Base-by-base conservation (phyloP, 2,888 invertebrate species). In the Parnassius smintheus region DNA sequence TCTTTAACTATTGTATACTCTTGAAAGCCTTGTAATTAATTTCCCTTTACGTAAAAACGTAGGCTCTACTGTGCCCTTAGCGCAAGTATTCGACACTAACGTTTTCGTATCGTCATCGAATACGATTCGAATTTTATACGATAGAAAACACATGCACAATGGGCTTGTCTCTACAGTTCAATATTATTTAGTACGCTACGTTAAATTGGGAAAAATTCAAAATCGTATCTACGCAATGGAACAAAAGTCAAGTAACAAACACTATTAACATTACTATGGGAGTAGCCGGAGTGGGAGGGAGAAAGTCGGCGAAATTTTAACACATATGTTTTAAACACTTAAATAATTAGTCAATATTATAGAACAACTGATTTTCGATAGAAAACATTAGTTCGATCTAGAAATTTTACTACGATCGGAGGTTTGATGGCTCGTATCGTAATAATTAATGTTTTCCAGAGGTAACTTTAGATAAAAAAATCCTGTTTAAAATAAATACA, bases 231-330 rank as follows among this genome's bases (percentile, higher is more conserved):
- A 71, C 66, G 66, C 56, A 70, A 80, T 86, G 89, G 90, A 90
- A 88, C 90, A 83, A 88, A 89, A 88, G 88, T 82, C 78, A 87
- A 86, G 82, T 70, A 80, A 85, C 81, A 82, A 80, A 85, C 81
- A 82, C 75, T 65, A 57, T 45, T 65, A 61, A 69, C 62, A 64
- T 61, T 66, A 72, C 75, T 56, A 77, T 80, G 78, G 81, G 72
- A 76, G 72, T 72, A 65, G 68, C 67, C 72, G 70, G 70, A 65
- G 66, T 66, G 61, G 51, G 51, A 53, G 53, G 60, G 67, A 58
- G 64, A 68, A 68, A 66, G 66, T 63, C 7, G 46, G 12, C 4
- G 35, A 35, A 35, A 35, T 35, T 7, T 35, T 35, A 35, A 35
- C 35, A 35, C 35, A 35, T 4, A 35, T 0, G 4, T 25, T 25